A percentile compares a stretch with the other conserved stretches of the same genome.
Evolutionary conservation across 2,888 invertebrate genomes (phyloP).

Genomic region (Lepidochitona cinerea): DNA sequence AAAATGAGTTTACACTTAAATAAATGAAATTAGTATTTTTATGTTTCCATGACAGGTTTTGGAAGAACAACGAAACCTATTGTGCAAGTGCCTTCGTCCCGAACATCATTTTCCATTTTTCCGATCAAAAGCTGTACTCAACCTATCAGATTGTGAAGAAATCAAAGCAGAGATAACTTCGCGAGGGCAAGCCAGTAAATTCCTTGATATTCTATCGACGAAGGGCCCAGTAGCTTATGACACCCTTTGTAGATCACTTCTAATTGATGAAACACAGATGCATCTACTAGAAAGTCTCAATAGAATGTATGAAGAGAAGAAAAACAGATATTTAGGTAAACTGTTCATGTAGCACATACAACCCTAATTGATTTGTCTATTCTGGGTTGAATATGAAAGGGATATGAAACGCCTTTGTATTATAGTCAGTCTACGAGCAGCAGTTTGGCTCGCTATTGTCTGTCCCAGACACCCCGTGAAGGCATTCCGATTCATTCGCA

Average conservation of each 20-base stretch:
- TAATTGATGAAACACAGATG: conserved; percentile 32
- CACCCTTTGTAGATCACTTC: conserved; percentile 29
- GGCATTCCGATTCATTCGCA: too few species aligned
- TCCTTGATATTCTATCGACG: conserved; percentile 31
- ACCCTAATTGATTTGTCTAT: too few species aligned
- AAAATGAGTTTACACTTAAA: too few species aligned
- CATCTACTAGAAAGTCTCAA: conserved; percentile 32
- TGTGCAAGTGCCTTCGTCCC: conserved; percentile 28
- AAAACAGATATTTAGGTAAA: conserved; percentile 24
- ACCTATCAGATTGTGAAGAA: conserved; percentile 29
- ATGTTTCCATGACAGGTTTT: conserved; percentile 19
- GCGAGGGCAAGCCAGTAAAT: conserved; percentile 28
- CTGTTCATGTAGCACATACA: too few species aligned
- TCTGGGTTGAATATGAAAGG: too few species aligned
- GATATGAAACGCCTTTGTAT: too few species aligned
- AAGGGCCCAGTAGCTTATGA: conserved; percentile 28
- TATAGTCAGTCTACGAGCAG: too few species aligned
- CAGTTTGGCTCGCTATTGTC: too few species aligned
- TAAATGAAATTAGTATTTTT: neutral
- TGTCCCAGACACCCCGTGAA: too few species aligned
- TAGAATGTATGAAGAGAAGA: conserved; percentile 33
- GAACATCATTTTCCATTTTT: conserved; percentile 32
- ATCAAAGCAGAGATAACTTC: conserved; percentile 21
- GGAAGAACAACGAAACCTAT: conserved; percentile 25
- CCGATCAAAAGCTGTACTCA: conserved; percentile 29